Conservation (phyloP, 2,797 vertebrate species). For the Syndactyla subalaris region DNA sequence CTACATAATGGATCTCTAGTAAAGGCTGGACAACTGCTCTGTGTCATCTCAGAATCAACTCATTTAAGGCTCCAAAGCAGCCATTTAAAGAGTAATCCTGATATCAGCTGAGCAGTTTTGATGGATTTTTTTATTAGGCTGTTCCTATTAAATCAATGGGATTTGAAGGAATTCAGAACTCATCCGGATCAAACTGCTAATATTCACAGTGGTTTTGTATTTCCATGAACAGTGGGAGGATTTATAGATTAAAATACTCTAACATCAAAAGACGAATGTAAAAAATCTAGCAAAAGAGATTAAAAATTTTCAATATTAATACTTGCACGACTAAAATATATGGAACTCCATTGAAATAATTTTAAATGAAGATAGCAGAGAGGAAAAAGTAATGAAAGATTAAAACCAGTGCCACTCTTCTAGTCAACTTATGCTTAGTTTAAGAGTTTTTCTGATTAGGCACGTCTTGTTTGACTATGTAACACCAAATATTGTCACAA, state of each 20-base stretch:
- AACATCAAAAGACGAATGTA: not conserved
- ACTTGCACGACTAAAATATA: not conserved
- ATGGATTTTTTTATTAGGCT: not conserved
- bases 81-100: not conserved
- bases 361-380: not conserved
- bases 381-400: not conserved
- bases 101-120: not conserved
- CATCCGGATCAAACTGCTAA: not conserved
- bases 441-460: not conserved
- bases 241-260: not conserved
- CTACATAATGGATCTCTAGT: not conserved
- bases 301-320: not conserved
- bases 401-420: not conserved
- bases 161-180: not conserved
- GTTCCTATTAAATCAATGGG: not conserved
- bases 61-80: not conserved
- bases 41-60: not conserved
- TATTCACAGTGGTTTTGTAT: not conserved
- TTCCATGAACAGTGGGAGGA: not conserved
- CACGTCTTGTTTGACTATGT: not conserved
- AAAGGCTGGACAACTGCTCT: not conserved
- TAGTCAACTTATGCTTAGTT: not conserved
- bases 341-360: not conserved
- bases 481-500: too few species aligned
- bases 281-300: not conserved